Conservation (phyloP, 2,113 vertebrate genomes). For the Sus scrofa region DNA sequence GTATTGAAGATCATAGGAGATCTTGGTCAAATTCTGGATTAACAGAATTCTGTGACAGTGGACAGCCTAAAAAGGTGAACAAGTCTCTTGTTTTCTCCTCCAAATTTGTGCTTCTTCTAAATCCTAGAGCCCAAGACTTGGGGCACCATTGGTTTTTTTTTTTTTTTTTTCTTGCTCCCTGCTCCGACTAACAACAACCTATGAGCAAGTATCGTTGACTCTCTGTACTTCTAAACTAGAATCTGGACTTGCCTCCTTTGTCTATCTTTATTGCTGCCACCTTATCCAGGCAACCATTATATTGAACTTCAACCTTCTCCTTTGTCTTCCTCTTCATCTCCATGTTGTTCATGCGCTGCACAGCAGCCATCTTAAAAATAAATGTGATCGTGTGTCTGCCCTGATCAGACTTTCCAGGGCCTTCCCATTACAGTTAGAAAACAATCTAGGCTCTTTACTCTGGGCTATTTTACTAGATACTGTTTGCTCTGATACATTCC, state of each 20-base stretch:
- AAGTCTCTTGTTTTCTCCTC: not conserved
- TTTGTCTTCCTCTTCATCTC: not conserved
- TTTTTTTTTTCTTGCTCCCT: not conserved
- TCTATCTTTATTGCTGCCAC: not conserved
- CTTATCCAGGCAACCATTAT: not conserved
- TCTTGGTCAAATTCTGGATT: conserved; percentile 10
- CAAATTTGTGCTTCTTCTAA: not conserved
- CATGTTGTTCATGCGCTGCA: not conserved
- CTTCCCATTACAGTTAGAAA: not conserved
- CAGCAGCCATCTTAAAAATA: conserved; percentile 10
- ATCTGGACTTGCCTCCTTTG: not conserved
- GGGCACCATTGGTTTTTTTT: not conserved
- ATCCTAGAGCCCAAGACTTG: not conserved
- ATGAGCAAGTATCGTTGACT: not conserved
- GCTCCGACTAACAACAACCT: not conserved
- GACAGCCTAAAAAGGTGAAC: not conserved
- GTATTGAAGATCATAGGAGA: not conserved
- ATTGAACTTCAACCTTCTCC: not conserved
- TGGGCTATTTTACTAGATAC: not conserved
- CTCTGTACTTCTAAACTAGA: not conserved
- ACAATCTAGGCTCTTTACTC: not conserved
- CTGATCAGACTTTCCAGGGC: not conserved
- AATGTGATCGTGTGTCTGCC: not conserved
- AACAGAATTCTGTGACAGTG: not conserved
- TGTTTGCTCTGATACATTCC: not conserved